Evolutionary conservation across 2,797 vertebrate genomes (phyloP), one percentile per base, ranked within the genome.

Genomic region (Spondyliosoma cantharus): DNA sequence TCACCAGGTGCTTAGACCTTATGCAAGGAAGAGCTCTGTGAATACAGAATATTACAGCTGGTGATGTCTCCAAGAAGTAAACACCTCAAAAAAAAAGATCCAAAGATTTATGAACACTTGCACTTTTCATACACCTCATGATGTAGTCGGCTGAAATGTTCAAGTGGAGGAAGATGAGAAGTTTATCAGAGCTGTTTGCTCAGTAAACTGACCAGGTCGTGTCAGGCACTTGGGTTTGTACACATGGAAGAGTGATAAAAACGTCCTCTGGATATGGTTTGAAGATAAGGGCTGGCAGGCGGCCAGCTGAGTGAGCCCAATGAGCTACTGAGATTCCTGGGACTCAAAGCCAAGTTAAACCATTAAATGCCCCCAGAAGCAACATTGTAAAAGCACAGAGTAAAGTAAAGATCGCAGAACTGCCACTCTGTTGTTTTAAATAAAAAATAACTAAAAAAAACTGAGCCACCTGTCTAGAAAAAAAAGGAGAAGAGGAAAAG

Each of bases 241-340:
- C 87, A 89, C 83, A 81, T 25, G 57, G 65, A 73, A 32, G 37
- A 46, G 71, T 66, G 84, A 90, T 90, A 86, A 90, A 91, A 86
- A 76, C n/a, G 57, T 83, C 70, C 62, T 76, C 73, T 80, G 86
- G 78, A 87, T 81, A 80, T 43, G 62, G 78, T 61, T 71, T 73
- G 61, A 69, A 84, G 89, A 90, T 92, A 86, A 89, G 70, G 11
- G 6, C 74, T 87, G 86, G 88, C 74, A 76, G 69, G 57, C 16
- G 0, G 60, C 76, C 88, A 80, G 73, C 66, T 57, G 68, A 74
- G 53, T 53, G 50, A 74, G 59, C 57, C 45, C 65, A 27, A 57
- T 78, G 71, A 62, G 50, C 70, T n/a, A 43, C 77, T 64, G 61
- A 46, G 74, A 82, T 53, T 64, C 17, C 32, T 27, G 57, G 53